These are phyloP conservation scores for Enteromius argenteus DNA, from an alignment of 2,797 vertebrate genomes.

Conservation along the genomic window DNA sequence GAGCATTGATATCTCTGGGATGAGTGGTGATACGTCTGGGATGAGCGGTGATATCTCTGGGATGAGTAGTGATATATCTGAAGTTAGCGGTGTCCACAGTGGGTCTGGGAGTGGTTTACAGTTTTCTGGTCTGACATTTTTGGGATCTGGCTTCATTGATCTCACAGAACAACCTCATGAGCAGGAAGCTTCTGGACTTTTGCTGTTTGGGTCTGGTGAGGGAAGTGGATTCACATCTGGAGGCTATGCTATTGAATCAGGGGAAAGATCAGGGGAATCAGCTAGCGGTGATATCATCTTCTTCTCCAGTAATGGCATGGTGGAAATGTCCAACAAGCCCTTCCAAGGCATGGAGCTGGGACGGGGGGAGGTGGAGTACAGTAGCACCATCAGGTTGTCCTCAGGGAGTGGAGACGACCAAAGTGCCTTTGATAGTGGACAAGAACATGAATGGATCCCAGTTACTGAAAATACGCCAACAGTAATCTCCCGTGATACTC, in stretches of 20 bases:
- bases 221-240: conserved; percentile 77
- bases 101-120: conserved; percentile 72
- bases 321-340: conserved; percentile 74
- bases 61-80: conserved; percentile 56
- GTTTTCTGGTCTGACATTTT: conserved; percentile 75
- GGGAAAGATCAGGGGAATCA: conserved; percentile 68
- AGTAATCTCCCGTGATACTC: conserved; percentile 66
- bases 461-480: conserved; percentile 68
- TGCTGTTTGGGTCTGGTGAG: conserved; percentile 81
- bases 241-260: conserved; percentile 74
- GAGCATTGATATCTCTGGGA: neutral
- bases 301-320: conserved; percentile 76
- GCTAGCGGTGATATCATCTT: conserved; percentile 77
- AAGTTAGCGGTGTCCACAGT: conserved; percentile 42
- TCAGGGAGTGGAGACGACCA: conserved; percentile 66
- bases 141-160: conserved; percentile 74
- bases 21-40: neutral
- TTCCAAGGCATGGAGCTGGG: conserved; percentile 77
- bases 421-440: conserved; percentile 50
- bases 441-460: conserved; percentile 62
- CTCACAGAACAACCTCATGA: conserved; percentile 73
- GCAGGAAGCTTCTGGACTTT: conserved; percentile 83
- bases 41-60: conserved; percentile 41
- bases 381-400: conserved; percentile 67
- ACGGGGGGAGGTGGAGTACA: conserved; percentile 75